phyloP scores from a whole-genome alignment of 2,888 invertebrate genomes.

The Helicoverpa assulta region DNA sequence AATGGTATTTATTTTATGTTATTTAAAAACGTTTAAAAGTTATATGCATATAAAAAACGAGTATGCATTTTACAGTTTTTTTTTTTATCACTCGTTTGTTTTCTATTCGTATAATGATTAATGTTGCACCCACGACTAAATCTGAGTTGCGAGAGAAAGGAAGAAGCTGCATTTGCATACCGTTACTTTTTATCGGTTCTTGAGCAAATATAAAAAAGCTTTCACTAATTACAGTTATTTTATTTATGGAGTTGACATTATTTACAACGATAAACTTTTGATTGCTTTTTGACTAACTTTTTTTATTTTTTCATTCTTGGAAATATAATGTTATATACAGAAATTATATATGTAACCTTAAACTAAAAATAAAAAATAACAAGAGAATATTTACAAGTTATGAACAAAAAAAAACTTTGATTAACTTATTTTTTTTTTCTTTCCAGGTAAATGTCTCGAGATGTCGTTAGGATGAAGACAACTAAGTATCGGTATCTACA shows the following conservation, averaged over 20 bases:
- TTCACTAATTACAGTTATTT: slow-evolving; percentile 20
- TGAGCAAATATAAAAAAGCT: slow-evolving; percentile 22
- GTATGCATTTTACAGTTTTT: slow-evolving; percentile 3
- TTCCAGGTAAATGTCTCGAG: slow-evolving; percentile 57
- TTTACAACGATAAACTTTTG: slow-evolving; percentile 1
- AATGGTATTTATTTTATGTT: too few species aligned
- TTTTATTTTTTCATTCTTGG: slow-evolving; percentile 55
- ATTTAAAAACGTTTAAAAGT: background rate
- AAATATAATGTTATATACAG: slow-evolving; percentile 24
- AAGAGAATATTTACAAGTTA: too few species aligned
- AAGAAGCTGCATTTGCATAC: slow-evolving; percentile 45
- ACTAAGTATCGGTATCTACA: slow-evolving; percentile 8
- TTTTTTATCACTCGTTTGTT: slow-evolving; percentile 4
- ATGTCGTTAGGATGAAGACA: background rate
- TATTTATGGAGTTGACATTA: slow-evolving; percentile 36
- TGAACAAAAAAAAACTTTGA: background rate
- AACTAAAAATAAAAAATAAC: too few species aligned
- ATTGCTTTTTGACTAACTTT: slow-evolving; percentile 16
- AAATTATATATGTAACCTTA: too few species aligned
- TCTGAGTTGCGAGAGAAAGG: slow-evolving; percentile 11
- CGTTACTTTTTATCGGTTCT: slow-evolving; percentile 54
- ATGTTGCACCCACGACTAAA: slow-evolving; percentile 23
- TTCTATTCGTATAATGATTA: slow-evolving; percentile 40
- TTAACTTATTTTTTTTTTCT: slow-evolving; percentile 36
- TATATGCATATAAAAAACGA: slow-evolving; percentile 19